phyloP scores from a whole-genome alignment of 2,797 vertebrate species.

The Gymnothorax javanicus region DNA sequence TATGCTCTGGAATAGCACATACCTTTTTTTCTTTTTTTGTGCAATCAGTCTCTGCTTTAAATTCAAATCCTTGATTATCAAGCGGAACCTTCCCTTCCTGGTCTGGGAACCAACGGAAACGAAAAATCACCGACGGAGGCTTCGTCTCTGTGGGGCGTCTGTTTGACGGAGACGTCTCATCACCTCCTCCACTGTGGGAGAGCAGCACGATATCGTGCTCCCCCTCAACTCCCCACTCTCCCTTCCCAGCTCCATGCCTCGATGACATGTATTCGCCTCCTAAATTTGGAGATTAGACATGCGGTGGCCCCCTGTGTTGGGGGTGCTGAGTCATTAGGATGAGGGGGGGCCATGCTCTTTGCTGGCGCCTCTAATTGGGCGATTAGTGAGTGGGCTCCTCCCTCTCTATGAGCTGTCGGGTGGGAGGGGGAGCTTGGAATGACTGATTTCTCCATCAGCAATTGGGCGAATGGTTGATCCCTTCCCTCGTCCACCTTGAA shows the following conservation, averaged over 20 bases:
- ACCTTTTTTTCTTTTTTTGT: neutral
- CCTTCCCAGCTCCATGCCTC: conserved; percentile 26
- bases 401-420: conserved; percentile 51
- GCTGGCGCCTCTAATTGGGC: conserved; percentile 51
- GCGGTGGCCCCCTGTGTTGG: neutral
- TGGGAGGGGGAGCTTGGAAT: conserved; percentile 36
- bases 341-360: conserved; percentile 59
- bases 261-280: conserved; percentile 44
- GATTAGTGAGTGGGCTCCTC: conserved; percentile 52
- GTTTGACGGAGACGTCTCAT: neutral
- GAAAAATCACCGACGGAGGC: neutral
- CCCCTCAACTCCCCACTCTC: neutral
- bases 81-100: neutral
- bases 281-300: conserved; percentile 61
- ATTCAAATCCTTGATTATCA: too few species aligned
- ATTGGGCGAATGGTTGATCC: conserved; percentile 36
- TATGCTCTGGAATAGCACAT: neutral
- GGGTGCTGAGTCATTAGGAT: conserved; percentile 51
- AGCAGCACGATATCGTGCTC: conserved; percentile 18
- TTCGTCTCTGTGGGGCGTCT: neutral
- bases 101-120: neutral
- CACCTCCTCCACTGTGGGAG: neutral
- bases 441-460: conserved; percentile 64
- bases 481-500: conserved; percentile 35
- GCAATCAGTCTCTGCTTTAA: neutral